Conservation (phyloP, 92 coral and sea anemone species). For the Actinernus sp. region DNA sequence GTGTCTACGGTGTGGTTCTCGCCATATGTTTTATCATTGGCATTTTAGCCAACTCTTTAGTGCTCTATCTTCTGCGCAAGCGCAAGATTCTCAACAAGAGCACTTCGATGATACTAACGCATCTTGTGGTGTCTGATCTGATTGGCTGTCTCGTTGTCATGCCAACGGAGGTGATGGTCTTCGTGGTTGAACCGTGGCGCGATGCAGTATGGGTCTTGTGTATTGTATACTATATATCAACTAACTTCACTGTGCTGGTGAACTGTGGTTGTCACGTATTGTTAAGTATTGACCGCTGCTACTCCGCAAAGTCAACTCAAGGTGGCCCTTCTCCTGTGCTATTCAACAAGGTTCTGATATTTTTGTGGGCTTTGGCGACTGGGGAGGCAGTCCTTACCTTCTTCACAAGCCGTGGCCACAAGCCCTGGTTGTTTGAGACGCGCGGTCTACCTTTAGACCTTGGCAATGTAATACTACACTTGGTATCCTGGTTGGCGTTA, state of each 20-base stretch:
- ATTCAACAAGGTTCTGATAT: neutral
- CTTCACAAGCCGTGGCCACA: neutral
- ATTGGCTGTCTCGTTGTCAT: conserved; percentile 1
- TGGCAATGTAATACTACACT: neutral
- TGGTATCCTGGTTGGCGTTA: neutral
- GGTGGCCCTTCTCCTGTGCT: neutral
- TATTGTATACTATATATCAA: neutral
- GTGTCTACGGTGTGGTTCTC: too few relatives aligned
- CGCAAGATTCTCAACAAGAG: neutral
- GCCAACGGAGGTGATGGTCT: neutral
- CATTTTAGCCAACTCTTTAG: too few relatives aligned
- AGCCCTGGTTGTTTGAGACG: conserved; percentile 1
- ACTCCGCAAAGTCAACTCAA: neutral
- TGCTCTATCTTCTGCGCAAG: neutral
- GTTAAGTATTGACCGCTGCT: conserved; percentile 2
- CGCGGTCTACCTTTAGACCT: neutral
- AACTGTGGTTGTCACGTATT: conserved; percentile 2
- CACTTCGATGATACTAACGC: neutral
- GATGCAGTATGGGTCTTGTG: neutral
- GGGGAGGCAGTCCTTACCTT: neutral
- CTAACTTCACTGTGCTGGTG: conserved; percentile 2
- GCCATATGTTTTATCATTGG: too few relatives aligned
- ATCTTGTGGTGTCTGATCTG: neutral
- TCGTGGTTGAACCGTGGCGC: neutral
- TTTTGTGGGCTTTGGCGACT: neutral